Evolutionary conservation across 2,888 invertebrate genomes (phyloP), one percentile per base, ranked within the genome.

Genomic region (Heteromyza rotundicornis): DNA sequence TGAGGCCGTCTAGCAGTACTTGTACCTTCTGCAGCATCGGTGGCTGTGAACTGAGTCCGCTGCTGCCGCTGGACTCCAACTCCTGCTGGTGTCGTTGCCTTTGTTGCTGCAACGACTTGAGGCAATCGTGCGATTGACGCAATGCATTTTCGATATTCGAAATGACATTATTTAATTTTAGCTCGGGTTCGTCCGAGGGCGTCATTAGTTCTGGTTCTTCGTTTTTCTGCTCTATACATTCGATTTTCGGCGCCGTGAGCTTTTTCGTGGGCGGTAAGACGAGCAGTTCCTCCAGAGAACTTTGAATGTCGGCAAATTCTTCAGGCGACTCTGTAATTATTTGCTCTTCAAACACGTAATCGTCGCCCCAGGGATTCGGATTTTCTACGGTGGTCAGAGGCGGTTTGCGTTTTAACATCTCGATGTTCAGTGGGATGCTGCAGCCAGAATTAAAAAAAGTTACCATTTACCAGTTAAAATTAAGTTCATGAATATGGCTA

Each of bases 131-230:
- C 2, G 80, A 75, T 52, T 79, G 78, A 12, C 73, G 72, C 32
- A 79, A 55, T 19, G 79, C 78, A 1, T 71, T 70, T 59, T 80
- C 76, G 57, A 79, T 79, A 57, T 79, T 80, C 19, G 63, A 60
- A 44, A 79, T 79, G n/a, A 79, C 73, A 10, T 66, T 68, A 20
- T 67, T 68, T 0, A 78, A 65, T 59, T 75, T 72, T 19, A 74
- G 72, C 12, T 63, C 72, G 1, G 75, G 69, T 16, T 64, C 56
- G 0, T 56, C 36, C 14, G 23, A 58, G 55, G 2, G 58, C 57
- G 2, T 7, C 23, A 50, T 19, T 22, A 12, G 1, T 36, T 57
- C 57, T 27, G 5, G 27, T 27, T 27, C 27, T 5, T 27, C 7
- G 10, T 27, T 5, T 7, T 27, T 5, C 5, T 27, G 27, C 5